Evolutionary conservation across 2,797 vertebrate genomes (phyloP).

Genomic region (Erpetoichthys calabaricus): DNA sequence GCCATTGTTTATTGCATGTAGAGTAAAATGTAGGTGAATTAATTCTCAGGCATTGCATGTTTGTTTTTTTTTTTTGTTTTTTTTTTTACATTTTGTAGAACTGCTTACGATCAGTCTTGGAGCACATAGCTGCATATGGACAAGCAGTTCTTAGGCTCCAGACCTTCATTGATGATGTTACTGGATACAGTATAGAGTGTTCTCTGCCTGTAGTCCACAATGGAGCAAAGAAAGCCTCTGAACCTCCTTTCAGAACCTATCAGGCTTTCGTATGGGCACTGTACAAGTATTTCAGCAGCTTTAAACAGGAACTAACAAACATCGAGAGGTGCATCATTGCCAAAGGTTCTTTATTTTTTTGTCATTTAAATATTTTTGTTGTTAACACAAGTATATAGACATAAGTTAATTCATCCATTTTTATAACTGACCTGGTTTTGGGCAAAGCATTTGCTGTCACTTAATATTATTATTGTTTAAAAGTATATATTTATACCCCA

Average conservation of each 20-base stretch:
- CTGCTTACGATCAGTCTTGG: slow-evolving; percentile 77
- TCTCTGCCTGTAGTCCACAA: slow-evolving; percentile 43
- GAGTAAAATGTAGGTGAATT: too few species aligned
- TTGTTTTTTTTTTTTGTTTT: background rate
- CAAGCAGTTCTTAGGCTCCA: slow-evolving; percentile 85
- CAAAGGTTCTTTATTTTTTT: slow-evolving; percentile 50
- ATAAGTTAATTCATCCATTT: too few species aligned
- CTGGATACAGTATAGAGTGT: slow-evolving; percentile 64
- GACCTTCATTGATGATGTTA: slow-evolving; percentile 90
- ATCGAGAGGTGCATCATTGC: slow-evolving; percentile 80
- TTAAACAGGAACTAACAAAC: slow-evolving; percentile 78
- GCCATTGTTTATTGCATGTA: too few species aligned
- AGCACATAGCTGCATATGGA: slow-evolving; percentile 81
- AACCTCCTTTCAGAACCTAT: slow-evolving; percentile 89
- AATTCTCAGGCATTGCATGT: too few species aligned
- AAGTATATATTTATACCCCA: too few species aligned
- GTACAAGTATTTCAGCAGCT: slow-evolving; percentile 85
- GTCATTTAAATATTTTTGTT: background rate
- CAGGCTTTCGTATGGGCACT: slow-evolving; percentile 96
- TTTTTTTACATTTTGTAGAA: slow-evolving; percentile 40
- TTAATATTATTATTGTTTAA: too few species aligned
- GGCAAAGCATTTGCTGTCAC: too few species aligned
- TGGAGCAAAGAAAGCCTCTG: slow-evolving; percentile 56
- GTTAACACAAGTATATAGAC: background rate
- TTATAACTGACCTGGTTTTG: too few species aligned